Evolutionary conservation across 2,113 vertebrate species (phyloP).

Genomic region (Neotragus moschatus): DNA sequence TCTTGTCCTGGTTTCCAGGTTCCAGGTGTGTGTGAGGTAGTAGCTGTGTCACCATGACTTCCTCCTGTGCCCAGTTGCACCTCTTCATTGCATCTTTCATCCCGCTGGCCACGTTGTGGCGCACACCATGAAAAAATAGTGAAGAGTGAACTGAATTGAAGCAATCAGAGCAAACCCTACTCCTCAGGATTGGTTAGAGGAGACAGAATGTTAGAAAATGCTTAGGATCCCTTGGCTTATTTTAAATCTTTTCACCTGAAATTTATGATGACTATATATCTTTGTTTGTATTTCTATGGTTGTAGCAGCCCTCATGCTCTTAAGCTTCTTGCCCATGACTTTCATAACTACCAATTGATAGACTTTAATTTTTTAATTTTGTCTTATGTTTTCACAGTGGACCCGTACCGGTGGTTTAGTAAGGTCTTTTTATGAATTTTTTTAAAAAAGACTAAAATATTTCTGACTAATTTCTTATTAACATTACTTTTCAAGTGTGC

Average conservation of each 20-base stretch:
- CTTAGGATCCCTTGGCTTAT: background rate
- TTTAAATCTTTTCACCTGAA: background rate
- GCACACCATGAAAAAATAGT: background rate
- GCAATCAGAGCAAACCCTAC: background rate
- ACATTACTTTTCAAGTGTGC: background rate
- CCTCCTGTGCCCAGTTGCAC: background rate
- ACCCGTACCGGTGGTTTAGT: background rate
- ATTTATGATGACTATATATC: background rate
- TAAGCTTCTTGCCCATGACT: background rate
- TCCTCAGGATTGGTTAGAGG: background rate
- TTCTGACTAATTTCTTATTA: background rate
- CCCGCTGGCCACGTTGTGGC: background rate
- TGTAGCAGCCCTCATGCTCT: background rate
- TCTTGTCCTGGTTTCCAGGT: background rate
- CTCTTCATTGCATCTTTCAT: background rate
- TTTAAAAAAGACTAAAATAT: background rate
- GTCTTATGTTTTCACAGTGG: background rate
- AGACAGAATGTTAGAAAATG: background rate
- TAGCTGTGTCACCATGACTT: background rate
- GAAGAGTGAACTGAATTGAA: background rate
- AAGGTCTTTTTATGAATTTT: background rate
- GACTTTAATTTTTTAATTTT: background rate
- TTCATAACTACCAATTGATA: background rate
- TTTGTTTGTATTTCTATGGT: background rate
- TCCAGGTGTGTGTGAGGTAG: background rate